phyloP scores from a whole-genome alignment of 2,113 vertebrate species.

The Callithrix jacchus region DNA sequence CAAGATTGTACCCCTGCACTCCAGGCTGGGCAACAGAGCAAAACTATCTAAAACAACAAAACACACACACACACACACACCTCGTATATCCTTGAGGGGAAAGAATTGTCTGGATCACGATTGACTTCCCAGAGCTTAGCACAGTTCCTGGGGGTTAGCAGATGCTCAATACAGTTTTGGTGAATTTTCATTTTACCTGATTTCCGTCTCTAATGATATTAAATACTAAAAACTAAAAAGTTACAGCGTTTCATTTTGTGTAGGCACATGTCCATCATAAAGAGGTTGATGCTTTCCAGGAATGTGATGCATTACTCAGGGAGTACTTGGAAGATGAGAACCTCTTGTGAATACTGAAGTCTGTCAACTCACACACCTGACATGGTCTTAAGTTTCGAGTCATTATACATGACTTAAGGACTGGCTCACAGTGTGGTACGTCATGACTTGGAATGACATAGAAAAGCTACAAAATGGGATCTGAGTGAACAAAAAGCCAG shows the following conservation, averaged over 20 bases:
- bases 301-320: background rate
- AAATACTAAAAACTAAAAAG: background rate
- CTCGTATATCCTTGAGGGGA: background rate
- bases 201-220: background rate
- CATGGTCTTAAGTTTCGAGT: background rate
- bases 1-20: too few species aligned
- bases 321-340: background rate
- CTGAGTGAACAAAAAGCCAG: background rate
- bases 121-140: background rate
- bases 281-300: background rate
- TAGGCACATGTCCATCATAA: background rate
- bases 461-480: background rate
- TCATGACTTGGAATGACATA: background rate
- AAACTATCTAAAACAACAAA: too few species aligned
- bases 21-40: too few species aligned
- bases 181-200: slow-evolving; percentile 7
- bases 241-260: background rate
- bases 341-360: background rate
- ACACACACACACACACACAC: too few species aligned
- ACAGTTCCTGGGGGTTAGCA: background rate
- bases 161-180: background rate
- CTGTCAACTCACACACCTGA: background rate
- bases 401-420: background rate
- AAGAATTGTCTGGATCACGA: background rate
- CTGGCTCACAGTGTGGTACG: background rate